phyloP scores from a whole-genome alignment of 2,888 invertebrate species.

The Cantharis nigra region DNA sequence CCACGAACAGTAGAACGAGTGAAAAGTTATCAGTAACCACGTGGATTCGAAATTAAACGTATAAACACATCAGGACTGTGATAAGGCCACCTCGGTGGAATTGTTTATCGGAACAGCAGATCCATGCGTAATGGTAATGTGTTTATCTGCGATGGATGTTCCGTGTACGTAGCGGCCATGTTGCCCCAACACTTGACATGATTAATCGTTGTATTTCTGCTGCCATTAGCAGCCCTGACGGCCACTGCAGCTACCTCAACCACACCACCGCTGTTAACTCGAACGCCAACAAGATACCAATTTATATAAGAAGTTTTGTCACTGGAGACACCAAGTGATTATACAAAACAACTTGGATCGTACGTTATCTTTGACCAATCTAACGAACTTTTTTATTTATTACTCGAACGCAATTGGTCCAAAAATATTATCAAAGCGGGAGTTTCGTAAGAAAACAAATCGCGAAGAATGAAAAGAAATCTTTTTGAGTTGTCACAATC shows the following conservation, averaged over 20 bases:
- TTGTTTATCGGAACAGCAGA: slow-evolving; percentile 54
- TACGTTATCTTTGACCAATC: background rate
- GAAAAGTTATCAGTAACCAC: slow-evolving; percentile 34
- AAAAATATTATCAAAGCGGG: background rate
- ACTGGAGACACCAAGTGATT: background rate
- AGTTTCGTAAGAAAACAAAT: background rate
- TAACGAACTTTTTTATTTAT: background rate
- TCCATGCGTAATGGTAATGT: slow-evolving; percentile 54
- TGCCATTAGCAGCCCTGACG: slow-evolving; percentile 55
- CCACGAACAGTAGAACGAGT: slow-evolving; percentile 1
- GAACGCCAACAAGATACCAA: slow-evolving; percentile 12
- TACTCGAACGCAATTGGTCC: background rate
- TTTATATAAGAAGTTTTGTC: slow-evolving; percentile 18
- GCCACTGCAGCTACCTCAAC: slow-evolving; percentile 38
- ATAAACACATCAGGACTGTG: slow-evolving; percentile 37
- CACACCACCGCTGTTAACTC: slow-evolving; percentile 13
- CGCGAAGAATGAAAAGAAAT: background rate
- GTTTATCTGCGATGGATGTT: slow-evolving; percentile 58
- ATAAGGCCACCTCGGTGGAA: slow-evolving; percentile 53
- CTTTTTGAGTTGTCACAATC: background rate
- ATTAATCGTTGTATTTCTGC: slow-evolving; percentile 56
- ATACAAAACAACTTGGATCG: background rate
- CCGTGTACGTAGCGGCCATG: slow-evolving; percentile 56
- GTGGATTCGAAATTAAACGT: slow-evolving; percentile 36
- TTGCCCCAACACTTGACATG: slow-evolving; percentile 57